Evolutionary conservation across 2,797 vertebrate species (phyloP), one percentile per base, ranked within the genome.

Genomic region (Pampus argenteus): DNA sequence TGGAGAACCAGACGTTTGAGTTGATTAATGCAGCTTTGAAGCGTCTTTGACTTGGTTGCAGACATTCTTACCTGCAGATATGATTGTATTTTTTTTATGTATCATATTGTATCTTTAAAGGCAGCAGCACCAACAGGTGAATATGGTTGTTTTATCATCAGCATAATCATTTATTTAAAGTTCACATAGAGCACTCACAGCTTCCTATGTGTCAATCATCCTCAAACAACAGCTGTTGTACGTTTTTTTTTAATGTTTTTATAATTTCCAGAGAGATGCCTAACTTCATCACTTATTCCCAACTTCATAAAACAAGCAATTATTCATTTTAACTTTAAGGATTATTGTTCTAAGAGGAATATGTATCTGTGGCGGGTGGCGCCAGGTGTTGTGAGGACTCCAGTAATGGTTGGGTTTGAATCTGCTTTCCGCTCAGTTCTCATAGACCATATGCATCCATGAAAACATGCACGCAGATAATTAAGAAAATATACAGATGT

Each of bases 401-500:
- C 47, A 52, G 49, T 61, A 55, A 63, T 74, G 15, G 65, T 22
- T 57, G 50, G 57, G 63, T 75, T 79, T 71, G 51, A 49, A 71
- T 68, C 28, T 55, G 45, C 28, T 62, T 73, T 55, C 42, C 17
- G 56, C 62, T 78, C 25, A 11, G 3, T 76, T 78, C 61, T 74
- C 49, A 5, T 20, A 61, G 78, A 78, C 58, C 83, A 83, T 78
- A 87, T 86, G 79, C 49, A 77, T 83, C 74, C 31, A 76, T 68
- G 62, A 73, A 63, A 63, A 82, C 64, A 78, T 69, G 67, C 70
- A 67, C 18, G 31, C 38, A 45, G 48, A 87, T 88, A 78, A 89
- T 89, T 88, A 85, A 78, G 65, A 57, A 44, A 48, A 76, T 42
- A 36, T 88, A 78, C 87, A 91, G 88, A 87, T 90, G 88, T 10